Percentiles rank a stretch among this genome's conserved stretches.
phyloP scores from a whole-genome alignment of 2,888 invertebrate species.

The Hartigia nigra region DNA sequence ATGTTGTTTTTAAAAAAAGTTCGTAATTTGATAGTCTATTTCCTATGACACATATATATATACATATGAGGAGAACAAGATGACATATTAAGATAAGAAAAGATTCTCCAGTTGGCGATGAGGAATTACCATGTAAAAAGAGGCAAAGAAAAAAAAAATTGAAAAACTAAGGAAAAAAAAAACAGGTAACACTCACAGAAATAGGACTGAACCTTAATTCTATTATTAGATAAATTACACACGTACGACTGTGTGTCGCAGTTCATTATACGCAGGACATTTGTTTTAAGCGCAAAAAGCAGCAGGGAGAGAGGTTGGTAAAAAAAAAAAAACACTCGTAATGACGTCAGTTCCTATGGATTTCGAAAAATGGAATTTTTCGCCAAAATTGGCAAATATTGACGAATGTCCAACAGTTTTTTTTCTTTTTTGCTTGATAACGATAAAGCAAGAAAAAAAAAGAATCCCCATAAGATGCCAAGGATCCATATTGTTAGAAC shows the following conservation, averaged over 20 bases:
- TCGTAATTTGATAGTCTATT: slow-evolving; percentile 49
- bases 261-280: slow-evolving; percentile 48
- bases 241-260: slow-evolving; percentile 40
- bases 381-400: background rate
- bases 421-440: background rate
- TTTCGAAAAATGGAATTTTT: background rate
- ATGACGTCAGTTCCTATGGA: background rate
- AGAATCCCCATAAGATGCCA: background rate
- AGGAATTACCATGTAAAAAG: slow-evolving; percentile 41
- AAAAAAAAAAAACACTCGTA: background rate
- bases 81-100: background rate
- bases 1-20: slow-evolving; percentile 31
- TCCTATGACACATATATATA: slow-evolving; percentile 24
- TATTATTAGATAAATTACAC: slow-evolving; percentile 44
- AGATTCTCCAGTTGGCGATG: background rate
- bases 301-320: background rate
- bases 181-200: background rate
- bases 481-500: background rate
- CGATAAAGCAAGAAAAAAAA: background rate
- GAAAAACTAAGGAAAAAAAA: background rate
- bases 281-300: slow-evolving; percentile 22
- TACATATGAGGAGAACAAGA: background rate
- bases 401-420: background rate
- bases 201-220: slow-evolving; percentile 50
- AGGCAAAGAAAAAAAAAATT: slow-evolving; percentile 1